phyloP scores from a whole-genome alignment of 2,797 vertebrate species.

The Ctenosaura bakeri region DNA sequence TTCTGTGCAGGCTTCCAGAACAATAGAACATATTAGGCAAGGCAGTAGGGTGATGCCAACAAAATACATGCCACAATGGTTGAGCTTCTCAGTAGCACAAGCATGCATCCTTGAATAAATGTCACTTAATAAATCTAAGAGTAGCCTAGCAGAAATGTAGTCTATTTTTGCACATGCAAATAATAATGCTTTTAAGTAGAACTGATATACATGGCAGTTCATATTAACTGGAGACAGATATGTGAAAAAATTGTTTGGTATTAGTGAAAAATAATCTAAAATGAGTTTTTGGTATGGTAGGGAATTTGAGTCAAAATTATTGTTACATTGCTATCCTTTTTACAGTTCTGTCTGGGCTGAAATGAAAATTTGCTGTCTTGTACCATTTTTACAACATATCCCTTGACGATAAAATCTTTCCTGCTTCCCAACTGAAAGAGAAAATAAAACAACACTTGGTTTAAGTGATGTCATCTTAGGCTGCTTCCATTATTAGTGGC shows the following conservation, averaged over 20 bases:
- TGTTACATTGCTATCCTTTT: conserved; percentile 47
- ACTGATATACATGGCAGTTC: conserved; percentile 60
- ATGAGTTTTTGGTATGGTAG: conserved; percentile 28
- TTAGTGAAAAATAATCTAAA: conserved; percentile 48
- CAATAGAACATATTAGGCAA: neutral
- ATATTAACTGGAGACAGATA: conserved; percentile 29
- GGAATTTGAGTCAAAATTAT: conserved; percentile 48
- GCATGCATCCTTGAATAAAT: conserved; percentile 45
- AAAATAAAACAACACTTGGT: neutral
- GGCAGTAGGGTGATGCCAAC: neutral
- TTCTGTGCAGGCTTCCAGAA: neutral
- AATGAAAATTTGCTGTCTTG: conserved; percentile 48
- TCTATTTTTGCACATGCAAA: conserved; percentile 59
- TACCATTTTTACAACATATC: conserved; percentile 50
- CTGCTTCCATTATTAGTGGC: neutral
- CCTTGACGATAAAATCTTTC: conserved; percentile 35
- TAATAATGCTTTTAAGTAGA: conserved; percentile 47
- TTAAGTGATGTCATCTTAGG: neutral
- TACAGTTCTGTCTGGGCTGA: conserved; percentile 50
- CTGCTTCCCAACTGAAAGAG: neutral
- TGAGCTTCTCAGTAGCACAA: neutral
- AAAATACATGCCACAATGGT: neutral
- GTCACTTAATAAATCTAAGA: conserved; percentile 63
- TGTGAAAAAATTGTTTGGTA: conserved; percentile 40
- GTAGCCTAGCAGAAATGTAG: conserved; percentile 61